phyloP scores from a whole-genome alignment of 2,113 vertebrate species.

The Pardalotus punctatus region DNA sequence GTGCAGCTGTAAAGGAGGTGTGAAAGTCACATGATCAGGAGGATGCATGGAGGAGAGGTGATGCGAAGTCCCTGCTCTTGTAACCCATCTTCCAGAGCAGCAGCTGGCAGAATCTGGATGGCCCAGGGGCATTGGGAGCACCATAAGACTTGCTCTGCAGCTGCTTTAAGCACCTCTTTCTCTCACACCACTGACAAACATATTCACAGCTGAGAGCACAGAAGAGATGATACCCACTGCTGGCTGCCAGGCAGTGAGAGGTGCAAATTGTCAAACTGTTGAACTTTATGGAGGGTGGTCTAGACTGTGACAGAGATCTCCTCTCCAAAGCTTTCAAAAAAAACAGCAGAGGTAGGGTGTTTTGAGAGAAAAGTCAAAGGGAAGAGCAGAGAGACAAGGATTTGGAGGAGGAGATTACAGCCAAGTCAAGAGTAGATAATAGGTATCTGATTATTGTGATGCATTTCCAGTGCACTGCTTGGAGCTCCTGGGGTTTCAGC shows the following conservation, averaged over 20 bases:
- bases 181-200: background rate
- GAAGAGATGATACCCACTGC: background rate
- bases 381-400: background rate
- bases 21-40: background rate
- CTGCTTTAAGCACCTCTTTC: background rate
- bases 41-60: background rate
- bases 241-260: background rate
- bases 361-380: background rate
- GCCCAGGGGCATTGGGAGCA: background rate
- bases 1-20: background rate
- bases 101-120: background rate
- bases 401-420: slow-evolving; percentile 21
- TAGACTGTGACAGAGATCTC: background rate
- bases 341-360: background rate
- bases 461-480: background rate
- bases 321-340: background rate
- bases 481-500: slow-evolving; percentile 34
- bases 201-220: background rate
- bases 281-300: background rate
- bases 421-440: slow-evolving; percentile 36
- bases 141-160: background rate
- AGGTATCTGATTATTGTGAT: background rate
- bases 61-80: accelerated
- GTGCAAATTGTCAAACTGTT: background rate
- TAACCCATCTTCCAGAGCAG: background rate